Conservation (phyloP, 2,797 vertebrate genomes). For the Hozukius guyotensis region DNA sequence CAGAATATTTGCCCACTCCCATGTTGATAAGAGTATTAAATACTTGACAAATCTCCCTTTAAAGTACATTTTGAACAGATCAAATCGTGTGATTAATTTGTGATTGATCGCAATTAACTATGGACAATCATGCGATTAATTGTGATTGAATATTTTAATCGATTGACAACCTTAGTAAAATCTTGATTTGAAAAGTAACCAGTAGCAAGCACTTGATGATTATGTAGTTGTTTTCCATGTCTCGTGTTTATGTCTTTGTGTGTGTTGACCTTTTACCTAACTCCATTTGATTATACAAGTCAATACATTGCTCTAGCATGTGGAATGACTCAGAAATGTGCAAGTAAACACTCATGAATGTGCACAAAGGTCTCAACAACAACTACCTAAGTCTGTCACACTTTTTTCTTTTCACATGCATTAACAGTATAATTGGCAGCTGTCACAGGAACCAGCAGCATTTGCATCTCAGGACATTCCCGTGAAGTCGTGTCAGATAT, state of each 20-base stretch:
- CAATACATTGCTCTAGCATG: not conserved
- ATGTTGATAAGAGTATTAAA: too few relatives aligned
- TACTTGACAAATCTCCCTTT: too few relatives aligned
- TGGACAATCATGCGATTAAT: too few relatives aligned
- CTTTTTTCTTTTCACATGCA: not conserved
- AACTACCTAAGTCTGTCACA: not conserved
- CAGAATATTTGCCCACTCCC: too few relatives aligned
- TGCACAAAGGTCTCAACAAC: not conserved
- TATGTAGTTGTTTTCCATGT: not conserved
- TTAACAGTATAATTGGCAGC: conserved; percentile 12
- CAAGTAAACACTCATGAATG: not conserved
- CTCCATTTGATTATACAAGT: not conserved
- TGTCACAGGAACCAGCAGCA: conserved; percentile 6
- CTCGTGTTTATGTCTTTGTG: not conserved
- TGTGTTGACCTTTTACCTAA: not conserved
- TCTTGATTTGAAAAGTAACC: not conserved
- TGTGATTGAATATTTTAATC: too few relatives aligned
- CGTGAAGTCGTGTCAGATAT: conserved; percentile 27
- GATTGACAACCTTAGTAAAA: not conserved
- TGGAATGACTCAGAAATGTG: not conserved
- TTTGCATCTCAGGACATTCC: conserved; percentile 16
- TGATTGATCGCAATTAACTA: too few relatives aligned
- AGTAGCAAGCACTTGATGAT: not conserved
- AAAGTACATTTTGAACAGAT: too few relatives aligned
- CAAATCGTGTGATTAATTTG: too few relatives aligned